Evolutionary conservation across 2,113 vertebrate species (phyloP), one percentile per base, ranked within the genome.

Genomic region (Synodontis membranacea): DNA sequence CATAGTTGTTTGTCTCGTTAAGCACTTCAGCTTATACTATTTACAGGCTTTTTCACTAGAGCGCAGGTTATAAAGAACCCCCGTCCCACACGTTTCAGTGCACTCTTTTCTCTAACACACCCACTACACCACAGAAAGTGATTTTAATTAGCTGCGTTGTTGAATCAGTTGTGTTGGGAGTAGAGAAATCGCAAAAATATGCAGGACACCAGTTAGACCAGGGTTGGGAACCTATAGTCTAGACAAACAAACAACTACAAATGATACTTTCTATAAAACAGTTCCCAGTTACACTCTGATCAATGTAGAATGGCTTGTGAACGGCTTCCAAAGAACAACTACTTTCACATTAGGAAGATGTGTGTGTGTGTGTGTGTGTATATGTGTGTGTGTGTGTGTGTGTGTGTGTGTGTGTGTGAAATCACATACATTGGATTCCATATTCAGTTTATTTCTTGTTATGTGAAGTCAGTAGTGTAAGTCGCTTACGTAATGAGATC

Each of bases 281-380:
- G 34, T n/a, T 76, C 28, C 28, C 28, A 48, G 44, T 76, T 48
- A 37, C 48, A 54, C 34, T 39, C 42, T 5, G 82, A 64, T 83
- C 34, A 80, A 56, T 14, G 78, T 58, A 12, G 37, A 31, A 54
- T 34, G 25, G 44, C 31, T 54, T 0, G 15, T 54, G 15, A 79
- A 79, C 5, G n/a, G 10, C 76, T 82, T 31, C n/a, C 81, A 48
- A 31, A 34, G 42, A 1, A 82, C 60, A 50, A 82, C 46, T 28
- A 37, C 82, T 80, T 80, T 58, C 78, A 80, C 34, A 58, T 46
- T 82, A 46, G 37, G 8, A n/a, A n/a, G n/a, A n/a, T n/a, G n/a
- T 28, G 11, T n/a, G 15, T 44, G 58, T 42, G 39, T 6, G 34
- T 79, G n/a, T 0, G 44, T 56, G 54, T n/a, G 58, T 60, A 14